A percentile compares a stretch with the other conserved stretches of the same genome.
phyloP scores from a whole-genome alignment of 1,140 invertebrate genomes.

The Ridgeia piscesae region DNA sequence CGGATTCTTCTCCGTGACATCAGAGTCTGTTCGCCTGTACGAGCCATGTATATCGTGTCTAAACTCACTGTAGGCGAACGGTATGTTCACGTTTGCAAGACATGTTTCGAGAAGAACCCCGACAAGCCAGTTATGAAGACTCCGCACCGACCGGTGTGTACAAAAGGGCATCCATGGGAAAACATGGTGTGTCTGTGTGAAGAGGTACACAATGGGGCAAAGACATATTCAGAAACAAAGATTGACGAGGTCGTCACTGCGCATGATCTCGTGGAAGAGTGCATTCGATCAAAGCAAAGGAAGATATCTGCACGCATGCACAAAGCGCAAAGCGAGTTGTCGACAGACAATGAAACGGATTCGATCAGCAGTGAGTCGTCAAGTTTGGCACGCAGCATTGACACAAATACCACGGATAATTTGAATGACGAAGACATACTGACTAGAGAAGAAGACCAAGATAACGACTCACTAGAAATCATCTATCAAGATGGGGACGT shows the following conservation, averaged over 20 bases:
- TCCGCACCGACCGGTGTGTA: neutral
- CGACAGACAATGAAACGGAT: neutral
- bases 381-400: neutral
- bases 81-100: neutral
- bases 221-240: neutral
- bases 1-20: neutral
- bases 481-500: neutral
- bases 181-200: neutral
- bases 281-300: neutral
- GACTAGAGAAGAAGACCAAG: neutral
- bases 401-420: neutral
- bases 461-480: neutral
- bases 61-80: neutral
- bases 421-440: neutral
- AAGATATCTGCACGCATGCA: neutral
- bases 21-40: neutral
- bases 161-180: neutral
- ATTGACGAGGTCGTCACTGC: neutral
- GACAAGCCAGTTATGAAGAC: neutral
- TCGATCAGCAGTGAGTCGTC: neutral
- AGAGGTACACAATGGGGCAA: neutral
- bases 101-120: neutral
- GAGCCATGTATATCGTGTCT: neutral
- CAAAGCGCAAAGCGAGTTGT: neutral
- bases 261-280: neutral